These are phyloP conservation scores for Pungitius pungitius DNA, from an alignment of 2,113 vertebrate species.

Conservation along the genomic window DNA sequence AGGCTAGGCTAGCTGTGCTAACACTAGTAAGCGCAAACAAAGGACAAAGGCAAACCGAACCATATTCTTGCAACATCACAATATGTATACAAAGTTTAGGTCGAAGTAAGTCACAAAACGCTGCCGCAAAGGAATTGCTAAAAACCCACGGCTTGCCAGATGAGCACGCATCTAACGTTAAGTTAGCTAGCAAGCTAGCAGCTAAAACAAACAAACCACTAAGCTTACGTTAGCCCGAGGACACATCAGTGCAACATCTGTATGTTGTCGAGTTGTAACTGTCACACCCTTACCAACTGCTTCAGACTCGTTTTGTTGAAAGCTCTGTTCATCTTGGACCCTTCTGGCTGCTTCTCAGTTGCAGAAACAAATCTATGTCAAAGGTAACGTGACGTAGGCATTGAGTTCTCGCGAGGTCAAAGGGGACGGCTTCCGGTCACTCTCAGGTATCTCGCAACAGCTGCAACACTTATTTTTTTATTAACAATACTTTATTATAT, in stretches of 20 bases:
- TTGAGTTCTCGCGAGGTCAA: slow-evolving; percentile 67
- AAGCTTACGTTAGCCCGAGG: not conserved
- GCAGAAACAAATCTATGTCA: slow-evolving; percentile 32
- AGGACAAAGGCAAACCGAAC: not conserved
- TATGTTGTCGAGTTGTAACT: not conserved
- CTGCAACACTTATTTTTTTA: not conserved
- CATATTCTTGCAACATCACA: not conserved
- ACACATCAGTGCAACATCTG: not conserved
- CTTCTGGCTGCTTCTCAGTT: not conserved
- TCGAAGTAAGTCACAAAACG: not conserved
- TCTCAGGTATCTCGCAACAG: too few relatives aligned
- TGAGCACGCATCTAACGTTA: not conserved
- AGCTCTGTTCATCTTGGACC: slow-evolving; percentile 73
- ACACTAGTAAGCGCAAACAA: not conserved
- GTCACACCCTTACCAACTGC: slow-evolving; percentile 72
- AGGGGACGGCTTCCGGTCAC: not conserved
- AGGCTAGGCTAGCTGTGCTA: slow-evolving; percentile 41
- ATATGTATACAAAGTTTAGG: too few relatives aligned
- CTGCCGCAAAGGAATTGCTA: not conserved
- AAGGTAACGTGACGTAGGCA: slow-evolving; percentile 40
- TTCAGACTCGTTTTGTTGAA: slow-evolving; percentile 67
- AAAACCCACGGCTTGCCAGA: not conserved
- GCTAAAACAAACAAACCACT: not conserved
- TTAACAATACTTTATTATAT: too few relatives aligned
- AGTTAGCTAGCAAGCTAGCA: slow-evolving; percentile 8